Evolutionary conservation across 2,113 vertebrate species (phyloP), one percentile per base, ranked within the genome.

Genomic region (Tetraodon nigroviridis): DNA sequence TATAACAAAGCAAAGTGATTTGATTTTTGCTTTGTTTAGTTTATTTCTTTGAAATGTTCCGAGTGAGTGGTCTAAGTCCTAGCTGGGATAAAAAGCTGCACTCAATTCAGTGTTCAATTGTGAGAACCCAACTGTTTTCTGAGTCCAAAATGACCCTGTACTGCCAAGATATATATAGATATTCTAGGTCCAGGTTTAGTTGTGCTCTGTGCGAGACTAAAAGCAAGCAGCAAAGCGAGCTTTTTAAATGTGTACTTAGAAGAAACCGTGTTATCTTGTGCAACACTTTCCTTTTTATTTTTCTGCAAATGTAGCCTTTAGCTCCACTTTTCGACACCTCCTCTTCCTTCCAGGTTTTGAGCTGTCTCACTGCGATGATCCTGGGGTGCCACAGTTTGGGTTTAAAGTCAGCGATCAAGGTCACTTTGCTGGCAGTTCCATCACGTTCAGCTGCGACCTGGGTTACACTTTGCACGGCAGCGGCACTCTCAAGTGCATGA

Each of bases 361-460:
- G 76, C 92, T 99, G 11, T 97, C 95, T 60, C 94, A 98, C 64
- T 99, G 96, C 76, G 95, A 99, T 46, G 96, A 98, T 59, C 96
- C 96, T 22, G 95, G 95, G 3, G 91, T 98, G 58, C 96, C 96
- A 6, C 96, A 97, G 79, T 99, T 98, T 70, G 96, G 96, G 44
- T 95, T 95, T 75, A 98, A 98, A 89, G 93, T 94, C 75, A 96
- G 92, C 56, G 96, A 99, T 83, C 94, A 95, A 83, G 96, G 96
- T 59, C 95, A 99, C 81, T 98, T 98, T 86, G 91, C 96, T 50
- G 96, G 95, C 29, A 96, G 95, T 68, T 92, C 92, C 27, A 93
- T 99, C 59, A 90, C 93, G 52, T 98, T 95, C 21, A 93, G 92
- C 57, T 99, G 96, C 45, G 95, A 98, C 65, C 92, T 93, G 62